These are phyloP conservation scores for Dendrolimus houi DNA, from an alignment of 2,888 invertebrate genomes.

Conservation along the genomic window DNA sequence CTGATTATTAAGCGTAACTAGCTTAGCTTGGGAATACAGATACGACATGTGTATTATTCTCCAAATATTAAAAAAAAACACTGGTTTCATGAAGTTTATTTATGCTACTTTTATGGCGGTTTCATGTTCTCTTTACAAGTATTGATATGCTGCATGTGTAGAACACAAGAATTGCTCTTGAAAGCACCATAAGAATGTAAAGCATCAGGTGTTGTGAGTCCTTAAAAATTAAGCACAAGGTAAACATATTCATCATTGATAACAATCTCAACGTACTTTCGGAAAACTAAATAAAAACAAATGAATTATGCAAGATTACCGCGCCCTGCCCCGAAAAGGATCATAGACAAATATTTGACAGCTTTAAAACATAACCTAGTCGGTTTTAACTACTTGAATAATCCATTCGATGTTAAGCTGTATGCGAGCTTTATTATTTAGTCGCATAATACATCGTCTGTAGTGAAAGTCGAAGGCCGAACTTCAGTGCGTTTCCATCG, in stretches of 20 bases:
- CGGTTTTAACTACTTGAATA: constrained; percentile 7
- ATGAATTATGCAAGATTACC: constrained; percentile 26
- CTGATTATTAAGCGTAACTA: too few relatives aligned
- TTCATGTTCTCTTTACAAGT: too few relatives aligned
- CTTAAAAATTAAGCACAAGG: constrained; percentile 23
- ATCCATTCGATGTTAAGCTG: neutral
- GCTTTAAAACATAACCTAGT: constrained; percentile 8
- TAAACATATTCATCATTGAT: constrained; percentile 24
- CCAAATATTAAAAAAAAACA: too few relatives aligned
- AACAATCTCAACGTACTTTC: constrained; percentile 19
- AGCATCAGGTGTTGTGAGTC: constrained; percentile 2
- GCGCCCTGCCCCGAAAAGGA: constrained; percentile 17
- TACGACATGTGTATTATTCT: too few relatives aligned
- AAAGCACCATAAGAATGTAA: neutral
- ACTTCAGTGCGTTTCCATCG: constrained; percentile 43
- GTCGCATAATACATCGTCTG: constrained; percentile 38
- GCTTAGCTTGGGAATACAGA: too few relatives aligned
- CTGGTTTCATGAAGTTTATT: too few relatives aligned
- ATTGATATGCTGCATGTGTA: neutral
- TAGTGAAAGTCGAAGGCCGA: constrained; percentile 69
- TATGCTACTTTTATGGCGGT: too few relatives aligned
- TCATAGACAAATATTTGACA: constrained; percentile 17
- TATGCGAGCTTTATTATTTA: constrained; percentile 11
- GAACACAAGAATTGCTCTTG: neutral
- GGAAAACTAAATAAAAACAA: constrained; percentile 32